Conservation (phyloP, 2,888 invertebrate species). For the Pasiphila rectangulata region DNA sequence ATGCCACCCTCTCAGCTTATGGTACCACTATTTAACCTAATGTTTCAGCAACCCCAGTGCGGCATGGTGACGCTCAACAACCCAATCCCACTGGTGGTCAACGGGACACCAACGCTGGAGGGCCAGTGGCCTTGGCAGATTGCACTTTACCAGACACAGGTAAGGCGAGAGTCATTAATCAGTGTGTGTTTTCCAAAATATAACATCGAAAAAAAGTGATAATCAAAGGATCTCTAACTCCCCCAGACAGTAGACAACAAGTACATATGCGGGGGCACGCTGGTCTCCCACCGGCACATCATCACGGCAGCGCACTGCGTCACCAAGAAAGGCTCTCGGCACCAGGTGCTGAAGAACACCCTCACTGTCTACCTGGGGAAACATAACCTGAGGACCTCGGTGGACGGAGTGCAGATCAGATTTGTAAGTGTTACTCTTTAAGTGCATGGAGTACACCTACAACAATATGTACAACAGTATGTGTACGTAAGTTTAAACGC, state of each 20-base stretch:
- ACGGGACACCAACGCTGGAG: slow-evolving; percentile 79
- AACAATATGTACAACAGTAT: too few relatives aligned
- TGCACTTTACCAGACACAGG: slow-evolving; percentile 82
- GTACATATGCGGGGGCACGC: slow-evolving; percentile 84
- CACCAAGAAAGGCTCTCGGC: slow-evolving; percentile 66
- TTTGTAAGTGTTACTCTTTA: slow-evolving; percentile 50
- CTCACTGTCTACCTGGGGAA: slow-evolving; percentile 73
- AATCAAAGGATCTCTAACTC: too few relatives aligned
- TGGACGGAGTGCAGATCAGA: slow-evolving; percentile 70
- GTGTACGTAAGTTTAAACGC: too few relatives aligned
- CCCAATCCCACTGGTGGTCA: slow-evolving; percentile 80
- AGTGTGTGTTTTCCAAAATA: not conserved
- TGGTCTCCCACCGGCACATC: slow-evolving; percentile 78
- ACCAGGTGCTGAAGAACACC: slow-evolving; percentile 67
- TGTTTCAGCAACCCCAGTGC: slow-evolving; percentile 57
- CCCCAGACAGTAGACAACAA: slow-evolving; percentile 76
- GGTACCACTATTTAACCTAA: too few relatives aligned
- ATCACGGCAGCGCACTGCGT: slow-evolving; percentile 85
- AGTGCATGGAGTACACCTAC: too few relatives aligned
- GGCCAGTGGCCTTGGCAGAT: slow-evolving; percentile 87
- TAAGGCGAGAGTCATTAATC: slow-evolving; percentile 30
- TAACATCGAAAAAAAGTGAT: slow-evolving; percentile 16
- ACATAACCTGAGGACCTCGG: slow-evolving; percentile 72
- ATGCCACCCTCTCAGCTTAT: too few relatives aligned
- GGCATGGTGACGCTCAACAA: slow-evolving; percentile 74